Percentiles rank a stretch among this genome's conserved stretches.
Evolutionary conservation across 37 sponge, comb jelly and placozoan species (phyloP).

Genomic region (Ephydatia muelleri): DNA sequence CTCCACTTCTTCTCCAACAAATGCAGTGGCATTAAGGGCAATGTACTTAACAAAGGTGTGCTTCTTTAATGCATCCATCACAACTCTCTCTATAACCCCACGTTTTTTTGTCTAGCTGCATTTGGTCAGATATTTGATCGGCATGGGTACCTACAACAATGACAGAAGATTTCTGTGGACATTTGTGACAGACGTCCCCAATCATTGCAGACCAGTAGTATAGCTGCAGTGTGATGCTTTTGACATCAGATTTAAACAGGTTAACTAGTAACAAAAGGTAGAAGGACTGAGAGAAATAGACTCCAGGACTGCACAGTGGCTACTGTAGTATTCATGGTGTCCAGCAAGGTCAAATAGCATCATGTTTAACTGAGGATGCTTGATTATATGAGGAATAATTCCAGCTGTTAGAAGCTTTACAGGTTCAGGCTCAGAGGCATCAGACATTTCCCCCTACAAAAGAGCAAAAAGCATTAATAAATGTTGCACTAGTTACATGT

Average conservation of each 20-base stretch:
- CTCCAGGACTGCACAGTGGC: constrained; percentile 32
- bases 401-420: constrained; percentile 28
- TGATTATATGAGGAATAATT: constrained; percentile 15
- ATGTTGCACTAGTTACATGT: too few species aligned
- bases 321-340: constrained; percentile 34
- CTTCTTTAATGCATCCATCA: neutral
- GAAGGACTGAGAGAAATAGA: constrained; percentile 2
- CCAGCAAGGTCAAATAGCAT: constrained; percentile 46
- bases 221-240: constrained; percentile 2
- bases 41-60: constrained; percentile 6
- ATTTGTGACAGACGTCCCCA: neutral
- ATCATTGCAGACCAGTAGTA: constrained; percentile 26
- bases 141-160: constrained; percentile 32
- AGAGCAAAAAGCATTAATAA: too few species aligned
- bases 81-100: neutral
- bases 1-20: neutral
- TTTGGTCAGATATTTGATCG: neutral
- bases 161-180: constrained; percentile 9
- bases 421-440: too few species aligned
- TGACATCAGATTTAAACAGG: constrained; percentile 12
- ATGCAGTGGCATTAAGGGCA: neutral
- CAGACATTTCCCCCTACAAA: too few species aligned
- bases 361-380: constrained; percentile 5
- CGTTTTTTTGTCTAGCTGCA: neutral
- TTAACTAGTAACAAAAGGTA: constrained; percentile 29